Conservation (phyloP, 2,797 vertebrate species). For the Pipistrellus pygmaeus region DNA sequence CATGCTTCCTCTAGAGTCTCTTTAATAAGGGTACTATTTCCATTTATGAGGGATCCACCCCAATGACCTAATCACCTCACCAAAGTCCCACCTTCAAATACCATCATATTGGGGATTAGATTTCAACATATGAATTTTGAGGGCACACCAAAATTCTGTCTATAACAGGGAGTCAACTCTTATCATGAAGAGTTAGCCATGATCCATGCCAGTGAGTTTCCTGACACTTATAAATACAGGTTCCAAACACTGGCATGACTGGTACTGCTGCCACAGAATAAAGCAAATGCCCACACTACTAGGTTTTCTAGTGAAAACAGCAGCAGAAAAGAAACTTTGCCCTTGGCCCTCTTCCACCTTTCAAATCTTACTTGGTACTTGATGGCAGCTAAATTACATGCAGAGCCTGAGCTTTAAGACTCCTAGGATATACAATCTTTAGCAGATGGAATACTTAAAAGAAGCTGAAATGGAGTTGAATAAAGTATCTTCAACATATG, state of each 20-base stretch:
- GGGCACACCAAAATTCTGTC: not conserved
- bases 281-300: not conserved
- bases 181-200: not conserved
- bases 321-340: not conserved
- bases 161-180: not conserved
- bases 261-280: not conserved
- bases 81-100: not conserved
- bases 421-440: not conserved
- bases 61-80: not conserved
- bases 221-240: not conserved
- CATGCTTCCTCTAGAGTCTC: not conserved
- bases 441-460: not conserved
- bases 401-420: not conserved
- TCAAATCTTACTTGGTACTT: not conserved
- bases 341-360: not conserved
- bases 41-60: not conserved
- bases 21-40: not conserved
- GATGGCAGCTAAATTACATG: not conserved
- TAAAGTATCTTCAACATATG: not conserved
- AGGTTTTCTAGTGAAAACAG: not conserved
- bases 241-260: not conserved
- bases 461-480: not conserved
- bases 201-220: not conserved
- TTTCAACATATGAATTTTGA: not conserved
- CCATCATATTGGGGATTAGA: not conserved